Base-by-base conservation (phyloP, 2,888 invertebrate species). In the Limnephilus auricula region DNA sequence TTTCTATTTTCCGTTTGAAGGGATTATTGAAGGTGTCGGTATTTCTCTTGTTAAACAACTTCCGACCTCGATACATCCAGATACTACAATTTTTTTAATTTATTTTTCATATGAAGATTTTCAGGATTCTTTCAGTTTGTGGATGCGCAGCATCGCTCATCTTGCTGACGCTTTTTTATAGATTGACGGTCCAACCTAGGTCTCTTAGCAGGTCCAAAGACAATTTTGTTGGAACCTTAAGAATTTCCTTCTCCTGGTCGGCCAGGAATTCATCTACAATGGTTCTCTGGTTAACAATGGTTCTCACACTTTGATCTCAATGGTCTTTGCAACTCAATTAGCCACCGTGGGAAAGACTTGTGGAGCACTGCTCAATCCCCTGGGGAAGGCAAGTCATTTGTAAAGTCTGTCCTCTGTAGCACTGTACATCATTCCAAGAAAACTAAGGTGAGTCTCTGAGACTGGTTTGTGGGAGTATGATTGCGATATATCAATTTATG, bases 191-290 rank as follows among this genome's bases (percentile, higher is more conserved):
- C 32, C 32, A 6, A 82, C 13, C 31, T 1, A 45, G 13, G 15
- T 45, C 15, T 15, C 82, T 31, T 31, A 85, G 85, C 4, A 30
- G 40, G 25, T 30, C 0, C n/a, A 85, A 34, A 40, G 37, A 2
- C n/a, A 37, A 34, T 18, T 4, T 37, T 25, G 37, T 18, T n/a
- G 40, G 84, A 10, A 18, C 37, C n/a, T n/a, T n/a, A n/a, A n/a
- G n/a, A n/a, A n/a, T n/a, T n/a, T n/a, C n/a, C n/a, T n/a, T n/a
- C n/a, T n/a, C n/a, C n/a, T n/a, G n/a, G n/a, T n/a, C n/a, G n/a
- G n/a, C n/a, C n/a, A 87, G 87, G 45, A 91, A 91, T 45, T 91
- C 91, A 89, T 91, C 89, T 15, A 91, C n/a, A n/a, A n/a, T n/a
- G n/a, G n/a, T n/a, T n/a, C n/a, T n/a, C n/a, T n/a, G 89, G 31